Evolutionary conservation across 2,797 vertebrate genomes (phyloP).

Genomic region (Sitta carolinensis): DNA sequence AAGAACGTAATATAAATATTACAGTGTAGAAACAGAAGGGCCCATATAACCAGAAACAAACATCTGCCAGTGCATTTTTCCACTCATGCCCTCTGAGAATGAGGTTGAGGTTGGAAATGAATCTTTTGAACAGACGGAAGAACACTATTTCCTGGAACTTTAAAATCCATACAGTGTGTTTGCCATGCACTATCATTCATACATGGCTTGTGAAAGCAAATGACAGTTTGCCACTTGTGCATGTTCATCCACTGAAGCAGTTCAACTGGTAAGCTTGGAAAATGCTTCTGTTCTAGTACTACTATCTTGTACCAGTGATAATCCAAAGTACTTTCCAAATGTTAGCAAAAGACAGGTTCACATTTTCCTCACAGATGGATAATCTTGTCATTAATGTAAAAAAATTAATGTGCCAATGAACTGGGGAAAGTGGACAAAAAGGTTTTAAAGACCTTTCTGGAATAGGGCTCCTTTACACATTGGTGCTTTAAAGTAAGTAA

Average conservation of each 20-base stretch:
- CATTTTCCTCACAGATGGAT: not conserved
- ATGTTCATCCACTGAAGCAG: not conserved
- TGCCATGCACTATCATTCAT: conserved; percentile 12
- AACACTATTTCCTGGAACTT: conserved; percentile 29
- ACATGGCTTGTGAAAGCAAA: not conserved
- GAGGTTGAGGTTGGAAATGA: conserved; percentile 12
- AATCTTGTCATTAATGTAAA: not conserved
- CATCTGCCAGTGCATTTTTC: conserved; percentile 23
- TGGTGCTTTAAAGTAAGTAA: not conserved
- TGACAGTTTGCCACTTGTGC: not conserved
- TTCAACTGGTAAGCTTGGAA: not conserved
- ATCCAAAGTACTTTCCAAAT: not conserved
- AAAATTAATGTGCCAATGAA: not conserved
- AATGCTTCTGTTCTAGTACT: not conserved
- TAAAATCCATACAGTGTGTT: not conserved
- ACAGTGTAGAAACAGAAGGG: conserved; percentile 4
- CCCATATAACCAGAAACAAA: conserved; percentile 11
- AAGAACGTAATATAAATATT: not conserved
- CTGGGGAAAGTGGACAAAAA: not conserved
- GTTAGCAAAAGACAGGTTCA: not conserved
- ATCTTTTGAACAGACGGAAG: conserved; percentile 57
- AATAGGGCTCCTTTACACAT: not conserved
- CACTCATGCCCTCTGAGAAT: not conserved
- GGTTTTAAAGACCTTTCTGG: not conserved
- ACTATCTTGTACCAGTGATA: not conserved